Conservation (phyloP, 2,797 vertebrate genomes). For the Chelmon rostratus region DNA sequence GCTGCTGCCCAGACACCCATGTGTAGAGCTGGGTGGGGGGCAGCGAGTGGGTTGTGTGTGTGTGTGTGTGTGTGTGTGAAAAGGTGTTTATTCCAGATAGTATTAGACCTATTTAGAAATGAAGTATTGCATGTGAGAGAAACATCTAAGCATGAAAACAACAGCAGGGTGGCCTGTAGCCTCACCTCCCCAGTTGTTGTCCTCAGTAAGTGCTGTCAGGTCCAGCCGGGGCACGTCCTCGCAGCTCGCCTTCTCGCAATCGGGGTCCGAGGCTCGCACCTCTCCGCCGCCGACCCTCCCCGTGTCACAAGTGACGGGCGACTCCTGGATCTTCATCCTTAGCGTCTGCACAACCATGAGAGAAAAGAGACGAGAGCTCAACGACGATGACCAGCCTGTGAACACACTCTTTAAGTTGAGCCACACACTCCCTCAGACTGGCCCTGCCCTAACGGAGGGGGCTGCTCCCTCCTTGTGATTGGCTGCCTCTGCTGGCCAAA, state of each 20-base stretch:
- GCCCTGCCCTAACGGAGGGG: constrained; percentile 75
- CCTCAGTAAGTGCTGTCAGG: constrained; percentile 89
- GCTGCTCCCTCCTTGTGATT: constrained; percentile 73
- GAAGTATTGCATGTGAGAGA: neutral
- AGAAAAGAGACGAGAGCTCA: constrained; percentile 66
- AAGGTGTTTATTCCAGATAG: neutral
- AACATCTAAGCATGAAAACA: neutral
- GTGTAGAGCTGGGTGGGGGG: constrained; percentile 59
- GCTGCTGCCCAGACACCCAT: constrained; percentile 79
- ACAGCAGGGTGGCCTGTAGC: constrained; percentile 45
- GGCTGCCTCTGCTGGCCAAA: constrained; percentile 75
- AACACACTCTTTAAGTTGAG: constrained; percentile 82
- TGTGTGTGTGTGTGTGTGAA: constrained; percentile 29
- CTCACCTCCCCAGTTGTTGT: constrained; percentile 96
- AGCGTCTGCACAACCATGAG: constrained; percentile 87
- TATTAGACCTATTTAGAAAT: neutral
- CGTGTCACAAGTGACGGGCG: constrained; percentile 86
- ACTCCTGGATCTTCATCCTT: constrained; percentile 97
- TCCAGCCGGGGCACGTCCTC: constrained; percentile 92
- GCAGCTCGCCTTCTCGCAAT: constrained; percentile 82
- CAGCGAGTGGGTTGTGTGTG: constrained; percentile 12
- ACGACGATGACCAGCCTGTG: constrained; percentile 64
- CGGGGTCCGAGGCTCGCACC: constrained; percentile 83
- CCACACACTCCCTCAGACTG: constrained; percentile 68
- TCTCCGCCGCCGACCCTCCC: constrained; percentile 70